A percentile compares a stretch with the other conserved stretches of the same genome.
These are phyloP conservation scores for Phenganax marumi DNA, from an alignment of 92 coral and sea anemone species.

Conservation along the genomic window DNA sequence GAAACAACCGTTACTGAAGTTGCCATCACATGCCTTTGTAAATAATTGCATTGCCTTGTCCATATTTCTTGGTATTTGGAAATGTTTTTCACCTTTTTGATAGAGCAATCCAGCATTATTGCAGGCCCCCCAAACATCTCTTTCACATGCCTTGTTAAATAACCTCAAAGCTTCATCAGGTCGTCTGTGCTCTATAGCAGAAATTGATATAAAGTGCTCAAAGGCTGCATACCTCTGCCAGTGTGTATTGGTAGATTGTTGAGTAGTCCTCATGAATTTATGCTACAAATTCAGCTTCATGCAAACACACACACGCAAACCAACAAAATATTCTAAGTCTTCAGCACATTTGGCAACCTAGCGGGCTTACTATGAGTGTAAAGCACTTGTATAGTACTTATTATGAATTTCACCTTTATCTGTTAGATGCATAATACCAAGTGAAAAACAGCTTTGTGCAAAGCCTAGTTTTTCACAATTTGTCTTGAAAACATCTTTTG, in stretches of 20 bases:
- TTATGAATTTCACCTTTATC: conserved; percentile 60
- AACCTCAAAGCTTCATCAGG: conserved; percentile 86
- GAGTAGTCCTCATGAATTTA: too few relatives aligned
- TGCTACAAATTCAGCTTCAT: too few relatives aligned
- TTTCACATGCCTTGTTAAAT: conserved; percentile 76
- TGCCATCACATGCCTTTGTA: conserved; percentile 69
- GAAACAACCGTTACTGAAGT: conserved; percentile 87
- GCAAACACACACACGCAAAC: neutral
- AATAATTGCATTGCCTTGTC: conserved; percentile 76
- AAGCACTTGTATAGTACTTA: neutral
- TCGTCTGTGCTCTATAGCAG: conserved; percentile 66
- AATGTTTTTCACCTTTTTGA: conserved; percentile 83
- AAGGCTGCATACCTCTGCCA: too few relatives aligned
- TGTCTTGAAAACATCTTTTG: conserved; percentile 68
- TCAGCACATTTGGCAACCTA: neutral
- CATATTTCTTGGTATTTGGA: conserved; percentile 68
- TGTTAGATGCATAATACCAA: conserved; percentile 81
- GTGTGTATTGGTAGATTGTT: too few relatives aligned
- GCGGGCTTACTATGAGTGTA: neutral
- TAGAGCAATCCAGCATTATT: conserved; percentile 92
- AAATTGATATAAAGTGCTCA: too few relatives aligned
- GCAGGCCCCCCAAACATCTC: conserved; percentile 79
- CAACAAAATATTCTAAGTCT: neutral
- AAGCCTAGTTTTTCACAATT: conserved; percentile 84
- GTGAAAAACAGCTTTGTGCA: conserved; percentile 88